A percentile compares a stretch with the other conserved stretches of the same genome.
Evolutionary conservation across 2,797 vertebrate genomes (phyloP).

Genomic region (Diplodus puntazzo): DNA sequence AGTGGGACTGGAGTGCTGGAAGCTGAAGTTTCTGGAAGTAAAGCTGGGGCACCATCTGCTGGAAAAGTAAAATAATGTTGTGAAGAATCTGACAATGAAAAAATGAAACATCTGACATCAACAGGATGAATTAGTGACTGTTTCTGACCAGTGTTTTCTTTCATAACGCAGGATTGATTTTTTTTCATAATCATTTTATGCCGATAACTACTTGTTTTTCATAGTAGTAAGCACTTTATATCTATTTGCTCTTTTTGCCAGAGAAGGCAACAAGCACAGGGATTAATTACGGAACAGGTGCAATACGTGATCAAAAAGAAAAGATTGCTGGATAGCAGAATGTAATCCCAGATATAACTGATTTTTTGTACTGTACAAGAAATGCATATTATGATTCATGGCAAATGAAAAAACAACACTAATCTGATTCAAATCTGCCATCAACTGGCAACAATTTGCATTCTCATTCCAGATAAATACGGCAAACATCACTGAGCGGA

Average conservation of each 20-base stretch:
- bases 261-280: neutral
- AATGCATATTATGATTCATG: neutral
- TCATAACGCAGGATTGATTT: neutral
- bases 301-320: neutral
- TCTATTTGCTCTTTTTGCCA: neutral
- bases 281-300: neutral
- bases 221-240: neutral
- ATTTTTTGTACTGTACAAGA: neutral
- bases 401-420: neutral
- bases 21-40: conserved; percentile 10
- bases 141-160: neutral
- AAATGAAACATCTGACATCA: neutral
- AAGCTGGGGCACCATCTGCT: conserved; percentile 69
- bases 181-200: neutral
- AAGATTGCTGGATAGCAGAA: neutral
- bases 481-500: too few relatives aligned
- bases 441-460: neutral
- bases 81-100: neutral
- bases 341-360: neutral
- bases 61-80: conserved; percentile 36
- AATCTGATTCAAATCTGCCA: neutral
- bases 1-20: neutral
- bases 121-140: too few relatives aligned
- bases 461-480: too few relatives aligned
- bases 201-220: neutral